Evolutionary conservation across 2,888 invertebrate genomes (phyloP).

Genomic region (Oeneis ivallda): DNA sequence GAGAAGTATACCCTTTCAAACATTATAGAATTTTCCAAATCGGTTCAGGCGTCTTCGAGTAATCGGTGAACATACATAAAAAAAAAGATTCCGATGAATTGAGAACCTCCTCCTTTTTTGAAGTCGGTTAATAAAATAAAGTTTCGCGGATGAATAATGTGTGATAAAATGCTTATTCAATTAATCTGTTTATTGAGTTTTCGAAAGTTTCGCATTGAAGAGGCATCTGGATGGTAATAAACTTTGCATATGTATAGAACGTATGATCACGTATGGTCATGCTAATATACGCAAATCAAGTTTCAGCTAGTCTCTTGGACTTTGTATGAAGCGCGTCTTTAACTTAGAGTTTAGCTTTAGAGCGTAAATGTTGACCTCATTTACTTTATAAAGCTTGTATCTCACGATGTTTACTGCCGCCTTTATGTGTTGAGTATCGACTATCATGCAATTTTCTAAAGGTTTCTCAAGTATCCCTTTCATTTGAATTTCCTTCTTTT

Average conservation of each 20-base stretch:
- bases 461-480: background rate
- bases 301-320: slow-evolving; percentile 4
- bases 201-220: no score
- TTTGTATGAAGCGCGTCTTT: slow-evolving; percentile 11
- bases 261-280: slow-evolving; percentile 2
- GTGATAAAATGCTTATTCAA: background rate
- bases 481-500: background rate
- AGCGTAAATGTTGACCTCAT: slow-evolving; percentile 19
- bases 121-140: no score
- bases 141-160: background rate
- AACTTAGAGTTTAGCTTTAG: slow-evolving; percentile 14
- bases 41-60: no score
- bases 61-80: no score
- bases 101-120: no score
- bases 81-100: no score
- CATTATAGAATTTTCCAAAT: no score
- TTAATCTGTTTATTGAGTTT: no score
- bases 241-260: background rate
- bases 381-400: slow-evolving; percentile 9
- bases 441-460: slow-evolving; percentile 4
- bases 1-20: no score
- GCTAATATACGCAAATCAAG: slow-evolving; percentile 17
- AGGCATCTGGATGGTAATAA: background rate
- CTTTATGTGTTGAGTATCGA: slow-evolving; percentile 1
- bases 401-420: slow-evolving; percentile 5